phyloP scores from a whole-genome alignment of 2,113 vertebrate genomes.

The Tauraco erythrolophus region DNA sequence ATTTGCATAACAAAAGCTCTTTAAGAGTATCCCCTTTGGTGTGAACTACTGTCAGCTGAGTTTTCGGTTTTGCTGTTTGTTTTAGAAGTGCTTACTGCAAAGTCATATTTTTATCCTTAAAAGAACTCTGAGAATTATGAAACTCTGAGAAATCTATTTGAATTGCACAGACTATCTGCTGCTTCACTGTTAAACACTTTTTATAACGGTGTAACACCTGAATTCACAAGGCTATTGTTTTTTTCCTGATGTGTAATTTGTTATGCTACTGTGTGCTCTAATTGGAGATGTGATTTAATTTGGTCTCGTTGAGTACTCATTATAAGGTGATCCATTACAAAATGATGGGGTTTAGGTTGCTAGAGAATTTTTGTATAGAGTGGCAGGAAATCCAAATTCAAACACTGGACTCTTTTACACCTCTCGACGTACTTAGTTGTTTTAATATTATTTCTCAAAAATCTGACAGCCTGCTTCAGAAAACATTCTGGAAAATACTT shows the following conservation, averaged over 20 bases:
- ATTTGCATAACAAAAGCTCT: background rate
- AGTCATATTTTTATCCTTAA: background rate
- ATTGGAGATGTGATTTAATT: background rate
- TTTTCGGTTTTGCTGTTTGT: background rate
- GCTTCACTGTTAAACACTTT: background rate
- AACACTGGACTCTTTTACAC: background rate
- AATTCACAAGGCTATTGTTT: background rate
- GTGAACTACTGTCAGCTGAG: background rate
- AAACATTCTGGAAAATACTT: background rate
- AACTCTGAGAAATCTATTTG: background rate
- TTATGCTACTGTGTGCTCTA: background rate
- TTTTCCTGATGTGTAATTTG: background rate
- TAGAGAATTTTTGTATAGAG: background rate
- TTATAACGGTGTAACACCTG: background rate
- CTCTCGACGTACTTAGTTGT: fast-evolving
- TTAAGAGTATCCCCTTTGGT: background rate
- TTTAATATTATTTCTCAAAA: background rate
- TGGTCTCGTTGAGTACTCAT: background rate
- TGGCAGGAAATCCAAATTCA: background rate
- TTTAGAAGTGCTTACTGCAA: background rate
- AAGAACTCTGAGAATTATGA: background rate
- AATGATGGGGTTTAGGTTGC: background rate
- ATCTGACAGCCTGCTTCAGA: background rate
- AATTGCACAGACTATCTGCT: background rate
- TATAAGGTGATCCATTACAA: background rate